Evolutionary conservation across 1,140 invertebrate genomes (phyloP).

Genomic region (Neuroterus valhalla): DNA sequence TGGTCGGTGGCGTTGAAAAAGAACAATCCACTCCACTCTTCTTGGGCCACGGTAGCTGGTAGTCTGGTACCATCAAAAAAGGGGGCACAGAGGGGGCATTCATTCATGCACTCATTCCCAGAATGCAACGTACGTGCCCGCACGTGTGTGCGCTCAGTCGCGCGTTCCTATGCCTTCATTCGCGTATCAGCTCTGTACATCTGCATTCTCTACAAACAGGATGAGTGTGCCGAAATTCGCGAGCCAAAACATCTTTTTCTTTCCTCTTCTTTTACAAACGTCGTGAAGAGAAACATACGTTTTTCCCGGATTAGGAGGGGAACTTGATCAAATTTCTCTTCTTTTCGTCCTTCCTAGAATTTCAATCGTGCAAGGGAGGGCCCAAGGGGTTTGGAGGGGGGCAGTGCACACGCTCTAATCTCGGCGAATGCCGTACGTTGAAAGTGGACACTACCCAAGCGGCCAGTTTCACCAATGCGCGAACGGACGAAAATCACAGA

Average conservation of each 20-base stretch:
- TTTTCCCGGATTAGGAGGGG: too few species aligned
- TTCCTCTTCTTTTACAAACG: not conserved
- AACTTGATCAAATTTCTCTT: too few species aligned
- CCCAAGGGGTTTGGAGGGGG: too few species aligned
- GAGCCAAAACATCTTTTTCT: too few species aligned
- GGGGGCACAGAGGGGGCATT: conserved; percentile 65
- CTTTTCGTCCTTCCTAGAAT: too few species aligned
- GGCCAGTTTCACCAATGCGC: too few species aligned
- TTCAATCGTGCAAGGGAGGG: too few species aligned
- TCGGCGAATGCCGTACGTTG: too few species aligned
- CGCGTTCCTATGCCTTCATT: conserved; percentile 10
- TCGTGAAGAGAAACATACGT: not conserved
- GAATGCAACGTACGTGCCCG: conserved; percentile 55
- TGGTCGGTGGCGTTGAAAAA: conserved; percentile 41
- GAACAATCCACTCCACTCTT: conserved; percentile 49
- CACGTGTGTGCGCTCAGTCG: conserved; percentile 41
- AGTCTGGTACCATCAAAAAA: conserved; percentile 27
- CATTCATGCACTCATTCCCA: conserved; percentile 70
- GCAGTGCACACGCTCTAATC: too few species aligned
- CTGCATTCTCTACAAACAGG: not conserved
- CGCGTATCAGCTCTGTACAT: conserved; percentile 7
- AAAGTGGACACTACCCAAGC: too few species aligned
- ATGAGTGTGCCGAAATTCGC: not conserved
- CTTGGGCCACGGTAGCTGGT: conserved; percentile 21
- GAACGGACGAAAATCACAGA: too few species aligned